phyloP scores from a whole-genome alignment of 2,888 invertebrate genomes.

The Phrixothrix hirtus region DNA sequence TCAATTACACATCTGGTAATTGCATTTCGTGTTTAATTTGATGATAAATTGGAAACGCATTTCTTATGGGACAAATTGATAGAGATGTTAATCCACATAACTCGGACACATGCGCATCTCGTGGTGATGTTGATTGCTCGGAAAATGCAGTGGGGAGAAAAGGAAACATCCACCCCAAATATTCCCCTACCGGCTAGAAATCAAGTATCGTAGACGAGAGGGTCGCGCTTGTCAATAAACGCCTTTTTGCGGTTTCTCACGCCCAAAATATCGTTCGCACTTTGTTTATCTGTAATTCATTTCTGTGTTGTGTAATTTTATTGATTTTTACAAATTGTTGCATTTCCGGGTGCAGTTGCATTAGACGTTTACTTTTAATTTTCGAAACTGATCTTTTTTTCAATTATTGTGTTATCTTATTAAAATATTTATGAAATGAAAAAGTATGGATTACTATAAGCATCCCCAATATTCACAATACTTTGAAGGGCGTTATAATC shows the following conservation, averaged over 20 bases:
- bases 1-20: not conserved
- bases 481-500: constrained; percentile 4
- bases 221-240: constrained; percentile 53
- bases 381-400: too few relatives aligned
- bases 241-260: constrained; percentile 51
- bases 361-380: not conserved
- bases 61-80: constrained; percentile 2
- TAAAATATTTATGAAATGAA: not conserved
- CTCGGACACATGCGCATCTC: constrained; percentile 33
- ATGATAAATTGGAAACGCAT: not conserved
- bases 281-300: constrained; percentile 30
- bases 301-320: constrained; percentile 12
- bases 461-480: constrained; percentile 20
- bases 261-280: constrained; percentile 39
- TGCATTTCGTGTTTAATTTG: not conserved
- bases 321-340: not conserved
- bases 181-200: constrained; percentile 41
- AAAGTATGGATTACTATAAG: constrained; percentile 27
- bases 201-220: constrained; percentile 44
- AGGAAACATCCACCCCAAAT: constrained; percentile 23
- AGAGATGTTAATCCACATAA: constrained; percentile 12
- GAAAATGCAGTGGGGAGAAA: constrained; percentile 13
- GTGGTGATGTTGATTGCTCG: constrained; percentile 17
- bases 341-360: constrained; percentile 10
- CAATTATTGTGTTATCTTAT: too few relatives aligned